Conservation (phyloP, 2,888 invertebrate species). For the Lucinisca nassula region DNA sequence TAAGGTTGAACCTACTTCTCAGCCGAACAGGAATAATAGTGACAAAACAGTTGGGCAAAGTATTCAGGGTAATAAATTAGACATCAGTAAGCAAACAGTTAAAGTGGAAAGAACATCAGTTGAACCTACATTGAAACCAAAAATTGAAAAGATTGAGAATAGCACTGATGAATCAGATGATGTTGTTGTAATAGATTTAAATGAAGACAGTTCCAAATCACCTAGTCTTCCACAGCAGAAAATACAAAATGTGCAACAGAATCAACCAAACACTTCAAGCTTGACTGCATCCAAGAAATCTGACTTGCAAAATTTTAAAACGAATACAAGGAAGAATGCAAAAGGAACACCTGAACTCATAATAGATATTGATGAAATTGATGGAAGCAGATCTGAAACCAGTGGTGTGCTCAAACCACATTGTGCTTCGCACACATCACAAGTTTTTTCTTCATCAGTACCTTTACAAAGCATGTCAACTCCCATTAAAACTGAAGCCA, state of each 20-base stretch:
- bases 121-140: too few relatives aligned
- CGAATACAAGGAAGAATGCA: background rate
- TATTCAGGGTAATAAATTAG: background rate
- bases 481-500: background rate
- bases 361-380: background rate
- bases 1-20: background rate
- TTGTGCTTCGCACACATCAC: background rate
- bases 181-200: background rate
- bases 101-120: too few relatives aligned
- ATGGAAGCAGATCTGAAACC: background rate
- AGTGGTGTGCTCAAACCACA: background rate
- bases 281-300: too few relatives aligned
- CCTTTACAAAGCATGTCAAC: background rate
- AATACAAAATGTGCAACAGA: background rate
- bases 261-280: background rate
- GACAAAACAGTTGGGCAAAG: background rate
- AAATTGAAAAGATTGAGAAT: too few relatives aligned
- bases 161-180: background rate
- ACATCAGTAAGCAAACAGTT: too few relatives aligned
- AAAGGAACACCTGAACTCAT: background rate
- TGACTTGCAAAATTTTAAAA: too few relatives aligned
- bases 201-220: background rate
- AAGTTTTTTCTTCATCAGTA: background rate
- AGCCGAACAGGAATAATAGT: too few relatives aligned
- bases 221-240: background rate